Evolutionary conservation across 2,888 invertebrate species (phyloP), one percentile per base, ranked within the genome.

Genomic region (Drosophila tripunctata): DNA sequence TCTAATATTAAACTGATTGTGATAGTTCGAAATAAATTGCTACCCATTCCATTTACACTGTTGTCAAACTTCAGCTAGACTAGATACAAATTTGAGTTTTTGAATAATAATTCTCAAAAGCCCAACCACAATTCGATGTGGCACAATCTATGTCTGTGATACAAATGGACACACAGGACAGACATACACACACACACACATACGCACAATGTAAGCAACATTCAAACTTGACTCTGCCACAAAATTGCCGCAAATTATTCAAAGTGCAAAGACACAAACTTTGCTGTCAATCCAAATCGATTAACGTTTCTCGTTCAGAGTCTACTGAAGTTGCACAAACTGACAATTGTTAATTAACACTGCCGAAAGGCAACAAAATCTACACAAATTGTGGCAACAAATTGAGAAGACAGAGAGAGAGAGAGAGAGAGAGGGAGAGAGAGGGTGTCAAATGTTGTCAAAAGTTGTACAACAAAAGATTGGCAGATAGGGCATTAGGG

Each of bases 391-490:
- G 74, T 82, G 50, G 57, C 12, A 45, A 70, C 73, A 76, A 80
- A 79, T 76, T 79, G 68, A 44, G 57, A 57, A 44, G 15, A 0
- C 14, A 24, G 22, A 1, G 17, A 31, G 21, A 15, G 44, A 17
- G 6, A 55, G 67, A 15, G 8, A 3, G 7, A 6, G 31, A 33
- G 33, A 35, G 31, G 0, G 24, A 35, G 17, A n/a, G 41, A 38
- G 22, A 58, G 73, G 78, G 78, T 84, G 85, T 61, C 66, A 85
- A 78, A 78, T 82, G 79, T 82, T 82, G 83, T 82, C 79, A 85
- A 85, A 85, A 75, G 55, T 75, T 70, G 62, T 62, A 54, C 75
- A 78, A 78, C 83, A 64, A 65, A 64, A 71, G 79, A 82, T 82
- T n/a, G 48, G 35, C 61, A 52, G 70, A 65, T 85, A 82, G 67